Evolutionary conservation across 2,888 invertebrate species (phyloP), one percentile per base, ranked within the genome.

Genomic region (Temnothorax unifasciatus): DNA sequence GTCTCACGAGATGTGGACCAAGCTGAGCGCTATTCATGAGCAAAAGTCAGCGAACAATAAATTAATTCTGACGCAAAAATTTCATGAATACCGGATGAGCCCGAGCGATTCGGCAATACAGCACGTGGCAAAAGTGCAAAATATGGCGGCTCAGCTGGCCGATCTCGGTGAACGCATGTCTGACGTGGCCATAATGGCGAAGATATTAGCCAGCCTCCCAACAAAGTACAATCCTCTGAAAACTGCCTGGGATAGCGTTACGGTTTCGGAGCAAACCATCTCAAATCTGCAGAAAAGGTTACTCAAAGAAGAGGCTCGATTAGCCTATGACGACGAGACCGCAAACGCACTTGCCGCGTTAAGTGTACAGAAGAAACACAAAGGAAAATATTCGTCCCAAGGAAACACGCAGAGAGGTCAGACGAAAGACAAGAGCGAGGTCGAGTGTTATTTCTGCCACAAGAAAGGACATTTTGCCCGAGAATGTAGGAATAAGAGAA

Each of bases 11-110:
- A 88, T 88, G 88, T 89, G 90, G 89, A 73, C 77, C 0, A 83
- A 85, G 61, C 9, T 69, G 3, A 83, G 1, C 38, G 9, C 8
- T 41, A 9, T 89, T 13, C 86, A 90, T 44, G 89, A 90, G 66
- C 89, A 90, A 57, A 90, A 88, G 68, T 81, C 88, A 0, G 88
- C 75, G 38, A 34, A 34, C 29, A 59, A 86, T n/a, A 88, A 89
- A 21, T n/a, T 82, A 3, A 41, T 90, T 18, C 57, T 76, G 21
- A 83, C 86, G 59, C 29, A 34, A 34, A 81, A 81, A 29, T 86
- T 89, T 29, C 76, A 87, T 59, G 75, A 77, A 11, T 86, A 86
- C 44, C 44, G 52, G 0, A 88, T 88, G 89, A 41, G 38, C 6
- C 18, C 71, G 25, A 64, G 73, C 6, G 89, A 90, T 52, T 71